Percentiles rank a stretch among this genome's conserved stretches.
Evolutionary conservation across 2,113 vertebrate species (phyloP).

Genomic region (Indicator indicator): DNA sequence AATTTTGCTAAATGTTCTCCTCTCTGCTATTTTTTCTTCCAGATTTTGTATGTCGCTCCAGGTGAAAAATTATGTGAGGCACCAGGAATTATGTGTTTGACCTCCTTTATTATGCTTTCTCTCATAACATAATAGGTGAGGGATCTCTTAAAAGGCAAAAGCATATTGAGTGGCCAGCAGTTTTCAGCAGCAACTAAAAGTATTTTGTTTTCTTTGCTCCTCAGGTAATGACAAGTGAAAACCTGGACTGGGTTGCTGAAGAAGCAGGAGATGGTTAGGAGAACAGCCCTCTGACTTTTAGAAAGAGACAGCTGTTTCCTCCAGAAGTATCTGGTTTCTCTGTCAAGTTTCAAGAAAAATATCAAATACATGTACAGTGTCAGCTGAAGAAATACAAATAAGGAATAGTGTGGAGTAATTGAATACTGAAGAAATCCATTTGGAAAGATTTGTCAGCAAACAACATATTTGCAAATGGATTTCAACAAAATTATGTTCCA

Average conservation of each 20-base stretch:
- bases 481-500: background rate
- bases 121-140: background rate
- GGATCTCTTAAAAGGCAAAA: background rate
- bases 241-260: background rate
- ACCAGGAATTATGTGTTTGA: background rate
- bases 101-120: background rate
- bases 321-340: background rate
- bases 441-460: background rate
- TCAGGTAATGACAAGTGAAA: background rate
- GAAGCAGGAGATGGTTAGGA: background rate
- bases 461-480: background rate
- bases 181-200: background rate
- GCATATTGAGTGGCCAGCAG: background rate
- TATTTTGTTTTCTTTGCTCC: background rate
- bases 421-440: background rate
- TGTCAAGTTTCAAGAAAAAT: background rate
- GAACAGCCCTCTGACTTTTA: background rate
- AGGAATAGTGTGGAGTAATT: background rate
- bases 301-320: background rate
- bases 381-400: background rate
- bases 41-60: background rate
- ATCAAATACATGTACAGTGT: background rate
- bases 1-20: background rate
- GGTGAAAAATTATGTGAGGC: background rate
- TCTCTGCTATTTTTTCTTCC: background rate